phyloP scores from a whole-genome alignment of 2,113 vertebrate species.

The Bos indicus region DNA sequence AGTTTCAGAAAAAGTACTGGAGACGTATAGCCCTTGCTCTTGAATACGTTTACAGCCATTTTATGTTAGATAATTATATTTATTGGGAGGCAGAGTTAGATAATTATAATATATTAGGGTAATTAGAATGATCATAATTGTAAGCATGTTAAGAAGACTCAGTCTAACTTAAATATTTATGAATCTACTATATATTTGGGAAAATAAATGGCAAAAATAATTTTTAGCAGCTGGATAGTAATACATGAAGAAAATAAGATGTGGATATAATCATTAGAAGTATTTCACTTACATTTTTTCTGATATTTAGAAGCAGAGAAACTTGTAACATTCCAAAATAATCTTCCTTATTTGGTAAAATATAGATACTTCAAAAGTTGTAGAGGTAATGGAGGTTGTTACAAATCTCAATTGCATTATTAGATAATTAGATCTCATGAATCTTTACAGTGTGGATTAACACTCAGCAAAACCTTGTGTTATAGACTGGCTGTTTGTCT shows the following conservation, averaged over 20 bases:
- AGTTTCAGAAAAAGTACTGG: background rate
- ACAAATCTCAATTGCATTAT: background rate
- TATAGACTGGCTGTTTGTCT: background rate
- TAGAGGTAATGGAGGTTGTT: background rate
- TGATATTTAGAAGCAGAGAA: background rate
- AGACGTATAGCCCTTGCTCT: background rate
- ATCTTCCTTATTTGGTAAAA: background rate
- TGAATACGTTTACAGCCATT: background rate
- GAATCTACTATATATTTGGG: background rate
- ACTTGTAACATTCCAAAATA: background rate
- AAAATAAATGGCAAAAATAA: background rate
- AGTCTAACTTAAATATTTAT: background rate
- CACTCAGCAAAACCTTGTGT: background rate
- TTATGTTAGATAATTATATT: background rate
- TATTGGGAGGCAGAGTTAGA: background rate
- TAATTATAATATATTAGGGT: background rate
- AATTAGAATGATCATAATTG: background rate
- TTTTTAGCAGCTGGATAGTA: background rate
- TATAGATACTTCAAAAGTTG: background rate
- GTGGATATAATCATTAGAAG: background rate
- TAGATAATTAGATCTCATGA: background rate
- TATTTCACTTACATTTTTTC: background rate
- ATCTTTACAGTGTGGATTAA: background rate
- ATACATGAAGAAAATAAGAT: background rate
- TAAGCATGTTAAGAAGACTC: background rate